Percentiles rank a stretch among this genome's conserved stretches.
Evolutionary conservation across 2,888 invertebrate genomes (phyloP).

Genomic region (Papilio protenor): DNA sequence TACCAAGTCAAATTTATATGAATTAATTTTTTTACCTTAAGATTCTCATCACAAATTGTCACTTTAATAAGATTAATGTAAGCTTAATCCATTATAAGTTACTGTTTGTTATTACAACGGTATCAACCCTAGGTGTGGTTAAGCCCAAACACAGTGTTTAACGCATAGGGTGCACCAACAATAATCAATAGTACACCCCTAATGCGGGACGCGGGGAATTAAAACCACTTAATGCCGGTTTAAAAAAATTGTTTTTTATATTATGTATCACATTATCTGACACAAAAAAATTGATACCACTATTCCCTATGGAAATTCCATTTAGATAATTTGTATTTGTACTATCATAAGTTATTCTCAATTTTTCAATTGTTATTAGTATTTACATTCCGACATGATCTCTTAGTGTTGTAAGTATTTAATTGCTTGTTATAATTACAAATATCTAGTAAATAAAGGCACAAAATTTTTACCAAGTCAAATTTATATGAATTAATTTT

Average conservation of each 20-base stretch:
- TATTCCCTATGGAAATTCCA: neutral
- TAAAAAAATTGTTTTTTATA: no score
- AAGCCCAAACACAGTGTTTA: no score
- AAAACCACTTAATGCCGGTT: no score
- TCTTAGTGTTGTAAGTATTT: slow-evolving; percentile 40
- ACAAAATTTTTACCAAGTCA: slow-evolving; percentile 31
- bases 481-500: neutral
- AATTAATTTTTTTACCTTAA: neutral
- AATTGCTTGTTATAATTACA: slow-evolving; percentile 16
- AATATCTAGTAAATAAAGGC: slow-evolving; percentile 21
- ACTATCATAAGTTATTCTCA: slow-evolving; percentile 16
- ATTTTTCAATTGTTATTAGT: neutral
- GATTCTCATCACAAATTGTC: neutral
- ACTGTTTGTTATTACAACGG: no score
- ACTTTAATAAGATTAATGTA: neutral
- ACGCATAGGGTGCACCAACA: no score
- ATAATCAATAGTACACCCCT: no score
- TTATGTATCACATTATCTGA: no score
- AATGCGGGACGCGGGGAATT: no score
- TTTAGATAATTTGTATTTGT: slow-evolving; percentile 14
- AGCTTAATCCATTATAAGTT: no score
- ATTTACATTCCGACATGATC: slow-evolving; percentile 44
- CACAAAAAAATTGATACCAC: neutral
- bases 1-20: neutral
- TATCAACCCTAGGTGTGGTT: no score